Base-by-base conservation (phyloP, 37 sponge, comb jelly and placozoan genomes). In the Axinella damicornis region DNA sequence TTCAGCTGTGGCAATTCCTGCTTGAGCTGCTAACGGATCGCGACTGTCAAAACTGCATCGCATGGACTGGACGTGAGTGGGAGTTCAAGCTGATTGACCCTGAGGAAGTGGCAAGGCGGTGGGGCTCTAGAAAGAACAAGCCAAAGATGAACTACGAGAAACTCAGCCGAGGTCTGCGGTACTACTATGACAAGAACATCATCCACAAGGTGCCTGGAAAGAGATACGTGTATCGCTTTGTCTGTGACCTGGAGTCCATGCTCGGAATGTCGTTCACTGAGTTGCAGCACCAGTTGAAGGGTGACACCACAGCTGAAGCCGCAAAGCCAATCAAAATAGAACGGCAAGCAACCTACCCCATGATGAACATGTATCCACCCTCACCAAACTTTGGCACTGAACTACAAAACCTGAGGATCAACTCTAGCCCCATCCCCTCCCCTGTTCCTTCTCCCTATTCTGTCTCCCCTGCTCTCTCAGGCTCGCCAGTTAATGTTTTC, bases 141-240 rank as follows among this genome's bases (percentile, higher is more conserved):
- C 94, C 99, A 37, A 96, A 91, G 83, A 91, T 86, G 87, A 91
- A 91, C 38, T 91, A 91, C 63, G 91, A 86, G 77, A 91, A 91
- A 71, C 79, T 99, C 71, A 93, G 94, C 36, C 91, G 99, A 1
- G 99, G 96, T 21, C 85, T 99, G 46, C 89, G 99, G 2, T 99
- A 99, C 79, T 99, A 99, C 84, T 99, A 99, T 69, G 97, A 99
- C 61, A 97, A 97, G 88, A 95, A 93, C 85, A 99, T 99, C 82
- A 99, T 99, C 83, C 93, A 95, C 75, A 97, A 99, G 69, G 98
- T 99, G 24, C 96, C 95, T 0, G 99, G 99, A 28, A 97, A 99
- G 79, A 60, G 99, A 6, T 96, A 96, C 56, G 97, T 99, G 27
- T 99, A 99, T 58, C 86, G 88, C 54, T 99, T 96, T 78, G 95